A percentile compares a stretch with the other conserved stretches of the same genome.
phyloP scores from a whole-genome alignment of 2,113 vertebrate genomes.

The Rynchops niger region DNA sequence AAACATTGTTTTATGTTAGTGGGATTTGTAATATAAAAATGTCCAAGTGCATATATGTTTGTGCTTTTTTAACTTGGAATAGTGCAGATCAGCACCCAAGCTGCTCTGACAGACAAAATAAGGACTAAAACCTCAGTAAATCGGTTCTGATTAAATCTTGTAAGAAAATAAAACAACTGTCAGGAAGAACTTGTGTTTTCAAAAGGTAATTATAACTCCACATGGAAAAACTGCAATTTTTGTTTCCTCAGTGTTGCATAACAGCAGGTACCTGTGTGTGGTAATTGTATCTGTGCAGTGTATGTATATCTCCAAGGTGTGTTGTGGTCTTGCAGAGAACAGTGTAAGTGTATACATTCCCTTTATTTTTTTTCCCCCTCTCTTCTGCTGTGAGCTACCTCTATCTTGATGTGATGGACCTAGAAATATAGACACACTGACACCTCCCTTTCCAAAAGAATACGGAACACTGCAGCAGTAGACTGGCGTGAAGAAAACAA shows the following conservation, averaged over 20 bases:
- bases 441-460: not conserved
- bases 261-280: not conserved
- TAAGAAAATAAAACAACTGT: conserved; percentile 34
- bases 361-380: not conserved
- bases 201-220: not conserved
- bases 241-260: not conserved
- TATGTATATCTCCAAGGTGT: not conserved
- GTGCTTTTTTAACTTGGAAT: not conserved
- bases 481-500: not conserved
- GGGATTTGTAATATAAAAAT: not conserved
- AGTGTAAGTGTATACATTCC: not conserved
- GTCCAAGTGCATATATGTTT: not conserved
- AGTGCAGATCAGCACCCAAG: not conserved
- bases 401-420: not conserved
- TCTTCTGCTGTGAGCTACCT: not conserved
- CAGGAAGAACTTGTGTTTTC: conserved; percentile 49
- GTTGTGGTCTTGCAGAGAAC: not conserved
- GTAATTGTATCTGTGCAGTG: not conserved
- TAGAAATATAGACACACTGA: not conserved
- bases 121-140: conserved; percentile 17
- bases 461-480: not conserved
- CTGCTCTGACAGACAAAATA: conserved; percentile 45
- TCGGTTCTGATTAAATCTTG: conserved; percentile 26
- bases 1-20: not conserved
- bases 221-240: conserved; percentile 34